A percentile compares a stretch with the other conserved stretches of the same genome.
Evolutionary conservation across 2,888 invertebrate species (phyloP).

Genomic region (Agrilus cyanescens): DNA sequence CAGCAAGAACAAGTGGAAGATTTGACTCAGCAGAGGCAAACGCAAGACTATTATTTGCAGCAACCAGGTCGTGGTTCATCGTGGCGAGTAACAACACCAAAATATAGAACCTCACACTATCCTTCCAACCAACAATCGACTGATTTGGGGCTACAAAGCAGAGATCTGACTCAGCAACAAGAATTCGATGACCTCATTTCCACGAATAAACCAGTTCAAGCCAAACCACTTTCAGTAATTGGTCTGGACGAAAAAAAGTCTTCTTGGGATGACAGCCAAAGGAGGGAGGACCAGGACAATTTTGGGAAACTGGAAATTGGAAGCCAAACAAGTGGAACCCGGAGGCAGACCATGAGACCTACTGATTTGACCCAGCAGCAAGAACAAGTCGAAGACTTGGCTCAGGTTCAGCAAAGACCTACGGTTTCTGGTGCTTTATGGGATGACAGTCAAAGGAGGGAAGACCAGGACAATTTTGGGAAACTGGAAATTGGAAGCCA

Average conservation of each 20-base stretch:
- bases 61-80: constrained; percentile 2
- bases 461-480: constrained; percentile 10
- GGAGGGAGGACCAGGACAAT: constrained; percentile 6
- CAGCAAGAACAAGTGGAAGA: constrained; percentile 20
- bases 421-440: not conserved
- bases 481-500: constrained; percentile 9
- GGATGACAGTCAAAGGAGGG: not conserved
- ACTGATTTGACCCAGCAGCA: constrained; percentile 12
- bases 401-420: constrained; percentile 6
- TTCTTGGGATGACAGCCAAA: constrained; percentile 1
- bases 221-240: constrained; percentile 13
- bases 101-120: not conserved
- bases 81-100: not conserved
- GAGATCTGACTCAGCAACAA: constrained; percentile 5
- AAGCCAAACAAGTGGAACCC: constrained; percentile 7
- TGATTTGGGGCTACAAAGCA: constrained; percentile 1
- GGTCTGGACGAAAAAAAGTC: not conserved
- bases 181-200: constrained; percentile 3
- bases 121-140: constrained; percentile 6
- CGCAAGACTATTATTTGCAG: constrained; percentile 2
- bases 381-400: constrained; percentile 15
- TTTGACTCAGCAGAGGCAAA: constrained; percentile 18
- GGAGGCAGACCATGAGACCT: constrained; percentile 2
- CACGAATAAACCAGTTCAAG: constrained; percentile 10
- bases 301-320: constrained; percentile 11